Evolutionary conservation across 1,140 invertebrate species (phyloP).

Genomic region (Nomia melanderi): DNA sequence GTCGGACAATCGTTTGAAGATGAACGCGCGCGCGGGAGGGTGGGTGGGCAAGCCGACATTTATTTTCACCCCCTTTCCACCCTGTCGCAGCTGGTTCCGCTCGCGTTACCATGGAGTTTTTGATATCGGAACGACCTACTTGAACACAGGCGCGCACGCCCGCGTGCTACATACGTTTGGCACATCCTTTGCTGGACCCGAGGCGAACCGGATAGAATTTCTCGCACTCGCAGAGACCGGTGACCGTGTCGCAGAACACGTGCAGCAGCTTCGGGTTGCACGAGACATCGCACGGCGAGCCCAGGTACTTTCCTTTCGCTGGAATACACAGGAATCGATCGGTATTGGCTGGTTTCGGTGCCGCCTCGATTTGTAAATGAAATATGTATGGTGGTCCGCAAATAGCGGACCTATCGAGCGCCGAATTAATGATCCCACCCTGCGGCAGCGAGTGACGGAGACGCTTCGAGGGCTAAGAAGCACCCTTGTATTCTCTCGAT

Average conservation of each 20-base stretch:
- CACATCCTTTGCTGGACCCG: slow-evolving; percentile 87
- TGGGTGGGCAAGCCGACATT: slow-evolving; percentile 25
- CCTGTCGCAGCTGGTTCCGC: neutral
- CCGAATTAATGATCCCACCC: too few relatives aligned
- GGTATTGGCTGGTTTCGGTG: slow-evolving; percentile 27
- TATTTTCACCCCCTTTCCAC: slow-evolving; percentile 31
- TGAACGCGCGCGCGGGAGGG: too few relatives aligned
- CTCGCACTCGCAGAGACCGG: slow-evolving; percentile 87
- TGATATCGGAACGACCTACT: slow-evolving; percentile 56
- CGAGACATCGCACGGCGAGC: slow-evolving; percentile 87
- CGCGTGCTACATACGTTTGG: slow-evolving; percentile 86
- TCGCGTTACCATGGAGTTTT: slow-evolving; percentile 43
- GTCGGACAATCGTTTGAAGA: slow-evolving; percentile 24
- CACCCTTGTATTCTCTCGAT: too few relatives aligned
- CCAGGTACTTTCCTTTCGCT: slow-evolving; percentile 88
- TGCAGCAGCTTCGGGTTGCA: slow-evolving; percentile 88
- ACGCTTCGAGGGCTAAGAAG: too few relatives aligned
- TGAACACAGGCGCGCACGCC: neutral
- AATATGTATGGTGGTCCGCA: slow-evolving; percentile 17
- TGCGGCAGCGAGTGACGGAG: too few relatives aligned
- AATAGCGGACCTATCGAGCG: slow-evolving; percentile 3
- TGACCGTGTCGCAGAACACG: slow-evolving; percentile 87
- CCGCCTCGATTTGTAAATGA: neutral
- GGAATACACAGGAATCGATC: slow-evolving; percentile 59
- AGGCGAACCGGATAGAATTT: slow-evolving; percentile 89